Evolutionary conservation across 1,140 invertebrate genomes (phyloP).

Genomic region (Tetraneura akinire): DNA sequence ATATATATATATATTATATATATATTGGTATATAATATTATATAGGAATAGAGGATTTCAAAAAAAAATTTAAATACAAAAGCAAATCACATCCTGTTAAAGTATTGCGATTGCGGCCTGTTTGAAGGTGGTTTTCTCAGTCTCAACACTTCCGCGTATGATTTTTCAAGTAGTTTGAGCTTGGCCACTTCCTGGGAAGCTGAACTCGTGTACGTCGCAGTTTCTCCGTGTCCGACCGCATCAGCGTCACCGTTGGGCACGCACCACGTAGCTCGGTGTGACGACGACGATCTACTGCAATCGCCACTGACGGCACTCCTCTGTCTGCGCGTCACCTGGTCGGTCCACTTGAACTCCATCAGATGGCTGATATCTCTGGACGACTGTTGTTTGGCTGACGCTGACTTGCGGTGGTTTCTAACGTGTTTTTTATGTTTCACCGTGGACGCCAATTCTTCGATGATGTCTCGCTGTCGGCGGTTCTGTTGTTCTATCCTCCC

Average conservation of each 20-base stretch:
- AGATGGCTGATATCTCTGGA: constrained; percentile 40
- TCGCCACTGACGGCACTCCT: neutral
- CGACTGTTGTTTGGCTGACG: constrained; percentile 10
- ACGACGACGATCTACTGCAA: constrained; percentile 50
- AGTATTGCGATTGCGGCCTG: constrained; percentile 29
- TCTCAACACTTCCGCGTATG: constrained; percentile 79
- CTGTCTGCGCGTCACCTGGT: constrained; percentile 20
- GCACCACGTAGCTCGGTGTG: constrained; percentile 55
- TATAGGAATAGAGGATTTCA: constrained; percentile 40
- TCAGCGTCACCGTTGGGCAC: constrained; percentile 51
- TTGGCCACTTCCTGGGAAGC: constrained; percentile 78
- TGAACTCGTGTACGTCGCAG: constrained; percentile 55
- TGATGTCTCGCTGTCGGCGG: constrained; percentile 52
- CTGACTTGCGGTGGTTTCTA: neutral
- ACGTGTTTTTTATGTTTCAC: constrained; percentile 50
- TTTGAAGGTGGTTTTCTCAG: constrained; percentile 36
- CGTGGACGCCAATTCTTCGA: constrained; percentile 55
- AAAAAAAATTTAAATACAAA: constrained; percentile 14
- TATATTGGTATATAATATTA: neutral
- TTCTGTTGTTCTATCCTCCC: too few species aligned
- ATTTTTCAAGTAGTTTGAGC: constrained; percentile 75
- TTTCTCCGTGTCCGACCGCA: neutral
- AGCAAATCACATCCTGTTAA: neutral
- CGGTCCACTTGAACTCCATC: constrained; percentile 51
- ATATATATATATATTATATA: too few species aligned